A percentile compares a stretch with the other conserved stretches of the same genome.
Evolutionary conservation across 1,140 invertebrate species (phyloP).

Genomic region (Arion vulgaris): DNA sequence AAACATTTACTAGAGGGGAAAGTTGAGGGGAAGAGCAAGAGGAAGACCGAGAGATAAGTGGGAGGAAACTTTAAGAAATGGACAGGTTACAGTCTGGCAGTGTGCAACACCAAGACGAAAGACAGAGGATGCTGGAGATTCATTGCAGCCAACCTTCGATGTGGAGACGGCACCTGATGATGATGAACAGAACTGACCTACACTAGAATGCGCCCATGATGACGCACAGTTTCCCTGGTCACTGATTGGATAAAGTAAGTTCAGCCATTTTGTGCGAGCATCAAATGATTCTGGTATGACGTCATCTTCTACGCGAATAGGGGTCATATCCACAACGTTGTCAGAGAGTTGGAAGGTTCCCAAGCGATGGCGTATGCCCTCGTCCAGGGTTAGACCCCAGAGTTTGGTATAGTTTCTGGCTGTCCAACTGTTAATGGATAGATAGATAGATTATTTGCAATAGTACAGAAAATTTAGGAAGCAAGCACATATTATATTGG

Average conservation of each 20-base stretch:
- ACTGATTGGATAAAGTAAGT: slow-evolving; percentile 80
- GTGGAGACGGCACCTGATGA: too few relatives aligned
- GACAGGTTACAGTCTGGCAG: too few relatives aligned
- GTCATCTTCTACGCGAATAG: slow-evolving; percentile 69
- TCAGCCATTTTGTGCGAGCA: slow-evolving; percentile 81
- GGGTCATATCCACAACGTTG: slow-evolving; percentile 73
- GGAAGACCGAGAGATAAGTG: too few relatives aligned
- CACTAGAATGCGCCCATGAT: slow-evolving; percentile 93
- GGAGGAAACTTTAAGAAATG: too few relatives aligned
- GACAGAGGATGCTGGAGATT: too few relatives aligned
- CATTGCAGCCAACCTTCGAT: too few relatives aligned
- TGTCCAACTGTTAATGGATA: slow-evolving; percentile 77
- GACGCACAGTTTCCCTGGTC: slow-evolving; percentile 94
- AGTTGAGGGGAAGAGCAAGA: too few relatives aligned
- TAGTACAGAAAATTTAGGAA: too few relatives aligned
- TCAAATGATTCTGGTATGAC: slow-evolving; percentile 80
- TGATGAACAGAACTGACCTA: slow-evolving; percentile 66
- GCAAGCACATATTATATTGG: too few relatives aligned
- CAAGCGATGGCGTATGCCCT: slow-evolving; percentile 83
- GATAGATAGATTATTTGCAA: too few relatives aligned
- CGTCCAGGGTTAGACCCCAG: slow-evolving; percentile 85
- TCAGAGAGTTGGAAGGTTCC: slow-evolving; percentile 77
- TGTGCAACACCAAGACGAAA: too few relatives aligned
- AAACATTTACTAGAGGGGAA: too few relatives aligned
- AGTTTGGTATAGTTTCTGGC: slow-evolving; percentile 87